These are phyloP conservation scores for Spea bombifrons DNA, from an alignment of 2,113 vertebrate species.

Conservation along the genomic window DNA sequence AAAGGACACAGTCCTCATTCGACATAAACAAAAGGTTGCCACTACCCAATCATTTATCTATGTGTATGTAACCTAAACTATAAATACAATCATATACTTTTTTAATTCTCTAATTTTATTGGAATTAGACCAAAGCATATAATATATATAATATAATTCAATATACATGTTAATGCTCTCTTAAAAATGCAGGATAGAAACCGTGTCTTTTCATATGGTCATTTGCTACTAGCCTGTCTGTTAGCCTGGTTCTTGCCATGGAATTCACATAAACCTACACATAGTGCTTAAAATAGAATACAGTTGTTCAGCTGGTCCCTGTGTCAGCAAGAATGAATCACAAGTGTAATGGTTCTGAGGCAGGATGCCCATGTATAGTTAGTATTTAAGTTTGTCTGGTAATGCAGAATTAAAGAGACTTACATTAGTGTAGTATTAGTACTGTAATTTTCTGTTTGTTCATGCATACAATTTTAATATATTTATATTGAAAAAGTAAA, in stretches of 20 bases:
- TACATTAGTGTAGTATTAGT: too few species aligned
- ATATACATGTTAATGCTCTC: not conserved
- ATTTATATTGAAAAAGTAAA: too few species aligned
- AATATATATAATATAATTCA: not conserved
- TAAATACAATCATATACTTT: too few species aligned
- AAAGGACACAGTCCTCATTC: conserved; percentile 1
- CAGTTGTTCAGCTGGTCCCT: conserved; percentile 54
- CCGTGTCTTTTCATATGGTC: conserved; percentile 50
- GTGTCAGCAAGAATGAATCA: conserved; percentile 34
- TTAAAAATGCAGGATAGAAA: too few species aligned
- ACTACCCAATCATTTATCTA: too few species aligned
- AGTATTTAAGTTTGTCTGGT: too few species aligned
- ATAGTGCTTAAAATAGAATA: conserved; percentile 57
- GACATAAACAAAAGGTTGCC: too few species aligned
- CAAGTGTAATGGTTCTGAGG: conserved; percentile 9
- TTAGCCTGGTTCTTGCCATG: conserved; percentile 48
- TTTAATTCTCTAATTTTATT: not conserved
- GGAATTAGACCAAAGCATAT: conserved; percentile 13
- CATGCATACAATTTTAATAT: too few species aligned
- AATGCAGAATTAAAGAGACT: too few species aligned
- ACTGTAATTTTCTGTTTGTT: too few species aligned
- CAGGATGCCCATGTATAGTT: conserved; percentile 8
- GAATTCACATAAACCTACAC: conserved; percentile 51
- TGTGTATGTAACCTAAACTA: too few species aligned
- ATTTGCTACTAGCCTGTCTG: conserved; percentile 45